Conservation (phyloP, 2,113 vertebrate genomes). For the Castor canadensis region DNA sequence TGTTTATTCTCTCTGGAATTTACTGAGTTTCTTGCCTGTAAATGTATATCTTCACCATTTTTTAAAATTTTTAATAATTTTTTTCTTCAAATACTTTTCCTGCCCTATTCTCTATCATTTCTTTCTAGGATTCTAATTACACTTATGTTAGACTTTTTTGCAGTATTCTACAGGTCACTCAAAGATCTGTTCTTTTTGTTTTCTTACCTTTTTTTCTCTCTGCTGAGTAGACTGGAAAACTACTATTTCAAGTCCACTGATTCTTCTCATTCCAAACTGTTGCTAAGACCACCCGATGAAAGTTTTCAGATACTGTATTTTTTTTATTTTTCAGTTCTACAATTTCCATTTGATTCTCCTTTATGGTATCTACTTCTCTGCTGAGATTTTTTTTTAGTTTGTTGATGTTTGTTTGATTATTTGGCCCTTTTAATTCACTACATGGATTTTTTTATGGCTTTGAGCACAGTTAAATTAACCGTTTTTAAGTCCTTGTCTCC, state of each 20-base stretch:
- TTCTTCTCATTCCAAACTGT: not conserved
- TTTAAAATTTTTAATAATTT: not conserved
- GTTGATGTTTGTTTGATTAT: not conserved
- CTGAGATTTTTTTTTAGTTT: not conserved
- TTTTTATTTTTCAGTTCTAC: not conserved
- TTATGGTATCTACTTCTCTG: not conserved
- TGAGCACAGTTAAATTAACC: not conserved
- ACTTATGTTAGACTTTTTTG: not conserved
- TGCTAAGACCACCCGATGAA: not conserved
- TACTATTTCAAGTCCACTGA: not conserved
- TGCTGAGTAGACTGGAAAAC: not conserved
- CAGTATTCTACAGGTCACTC: not conserved
- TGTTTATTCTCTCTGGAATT: not conserved
- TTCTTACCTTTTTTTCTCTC: not conserved
- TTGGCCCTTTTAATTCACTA: not conserved
- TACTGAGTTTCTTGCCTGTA: not conserved
- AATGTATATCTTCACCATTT: not conserved
- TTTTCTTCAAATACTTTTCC: not conserved
- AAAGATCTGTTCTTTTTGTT: not conserved
- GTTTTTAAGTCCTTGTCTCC: not conserved
- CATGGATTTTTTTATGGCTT: not conserved
- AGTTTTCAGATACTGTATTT: not conserved
- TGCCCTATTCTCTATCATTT: not conserved
- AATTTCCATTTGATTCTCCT: not conserved
- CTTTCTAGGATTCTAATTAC: not conserved